Percentiles rank a stretch among this genome's conserved stretches.
phyloP scores from a whole-genome alignment of 53 echinoderm and acorn worm genomes.

The Hippasteria phrygiana region DNA sequence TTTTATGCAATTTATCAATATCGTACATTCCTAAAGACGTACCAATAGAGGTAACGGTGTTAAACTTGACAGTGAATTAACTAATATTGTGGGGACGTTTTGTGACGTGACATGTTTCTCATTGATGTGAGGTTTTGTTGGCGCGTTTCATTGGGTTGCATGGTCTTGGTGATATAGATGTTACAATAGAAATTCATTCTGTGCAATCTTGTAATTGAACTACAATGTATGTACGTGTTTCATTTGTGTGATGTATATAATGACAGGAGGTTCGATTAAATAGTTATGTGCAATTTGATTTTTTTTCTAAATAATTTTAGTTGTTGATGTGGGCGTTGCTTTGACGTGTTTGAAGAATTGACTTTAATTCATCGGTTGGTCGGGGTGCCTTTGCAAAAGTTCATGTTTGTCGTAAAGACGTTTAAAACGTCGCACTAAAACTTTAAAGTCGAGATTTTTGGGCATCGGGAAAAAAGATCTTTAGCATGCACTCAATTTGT shows the following conservation, averaged over 20 bases:
- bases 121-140: background rate
- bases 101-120: background rate
- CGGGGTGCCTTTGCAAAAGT: too few species aligned
- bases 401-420: too few species aligned
- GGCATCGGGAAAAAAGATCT: too few species aligned
- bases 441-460: too few species aligned
- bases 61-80: too few species aligned
- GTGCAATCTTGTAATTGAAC: conserved; percentile 38
- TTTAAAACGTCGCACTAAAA: too few species aligned
- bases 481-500: too few species aligned
- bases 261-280: background rate
- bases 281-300: conserved; percentile 13
- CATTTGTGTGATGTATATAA: conserved; percentile 43
- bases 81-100: background rate
- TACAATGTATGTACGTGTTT: conserved; percentile 25
- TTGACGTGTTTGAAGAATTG: background rate
- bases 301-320: background rate
- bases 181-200: background rate
- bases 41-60: too few species aligned
- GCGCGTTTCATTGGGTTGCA: background rate
- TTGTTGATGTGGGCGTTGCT: background rate
- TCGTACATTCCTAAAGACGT: background rate
- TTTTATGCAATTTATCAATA: background rate
- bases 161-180: background rate
- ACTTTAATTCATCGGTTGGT: too few species aligned